Base-by-base conservation (phyloP, 2,797 vertebrate species). In the Danio jaintianensis region DNA sequence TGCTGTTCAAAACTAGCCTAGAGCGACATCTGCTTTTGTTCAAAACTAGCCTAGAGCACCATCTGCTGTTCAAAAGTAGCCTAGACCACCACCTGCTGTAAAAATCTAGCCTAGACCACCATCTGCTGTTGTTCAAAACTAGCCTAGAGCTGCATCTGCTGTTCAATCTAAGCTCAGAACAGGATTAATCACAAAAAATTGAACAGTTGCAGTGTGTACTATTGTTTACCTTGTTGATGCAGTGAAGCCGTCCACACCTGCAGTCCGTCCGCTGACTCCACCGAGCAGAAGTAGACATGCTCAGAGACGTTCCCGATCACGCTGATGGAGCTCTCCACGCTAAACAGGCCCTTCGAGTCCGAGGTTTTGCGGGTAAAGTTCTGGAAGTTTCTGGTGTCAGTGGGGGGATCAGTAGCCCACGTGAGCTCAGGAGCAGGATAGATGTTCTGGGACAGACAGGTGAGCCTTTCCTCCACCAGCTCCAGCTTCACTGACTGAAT, bases 191-290 rank as follows among this genome's bases (percentile, higher is more conserved):
- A 29, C 29, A 29, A 29, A 29, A 29, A 29, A 6, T 13, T 52
- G 48, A 52, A 12, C 45, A 7, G 10, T 4, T 10, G 52, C 4
- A 11, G 48, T 11, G 48, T 52, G 48, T 11, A 52, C 4, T 52
- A 2, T 48, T 52, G 48, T 13, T 0, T 82, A 95, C 94, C 93
- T 92, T 92, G 91, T 10, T 90, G 91, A 86, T 87, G 94, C 73
- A 88, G 62, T 62, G 93, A 94, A 6, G 91, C 92, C 0, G 84
- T 94, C 93, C 93, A 94, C 83, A 91, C 89, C 84, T 95, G 93
- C 40, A 82, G 87, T 83, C 86, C 89, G 83, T 94, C 93, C 0
- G 90, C 90, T 0, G 94, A 92, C 52, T 69, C 87, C 59, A 94
- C 90, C 38, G 92, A 91, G 90, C 94, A 95, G 85, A 93, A 86